Evolutionary conservation across 2,888 invertebrate species (phyloP).

Genomic region (Ptilodon capucinus): DNA sequence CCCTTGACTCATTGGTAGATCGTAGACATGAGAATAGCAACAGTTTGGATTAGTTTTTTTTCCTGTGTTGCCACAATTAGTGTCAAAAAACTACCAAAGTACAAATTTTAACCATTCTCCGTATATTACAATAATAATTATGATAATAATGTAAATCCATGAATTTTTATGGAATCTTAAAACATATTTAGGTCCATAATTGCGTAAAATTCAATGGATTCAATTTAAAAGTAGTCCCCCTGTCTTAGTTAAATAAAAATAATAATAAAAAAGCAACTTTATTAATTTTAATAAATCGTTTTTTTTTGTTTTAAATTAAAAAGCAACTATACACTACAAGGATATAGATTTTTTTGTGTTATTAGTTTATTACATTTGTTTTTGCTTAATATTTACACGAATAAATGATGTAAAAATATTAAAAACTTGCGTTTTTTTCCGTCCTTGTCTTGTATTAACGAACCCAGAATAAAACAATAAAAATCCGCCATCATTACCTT

Average conservation of each 20-base stretch:
- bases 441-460: too few species aligned
- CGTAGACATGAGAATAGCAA: too few species aligned
- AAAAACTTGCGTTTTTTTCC: background rate
- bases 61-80: background rate
- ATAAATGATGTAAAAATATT: conserved; percentile 12
- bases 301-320: conserved; percentile 49
- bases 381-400: conserved; percentile 70
- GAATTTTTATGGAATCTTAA: conserved; percentile 47
- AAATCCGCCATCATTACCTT: background rate
- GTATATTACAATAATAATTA: conserved; percentile 1
- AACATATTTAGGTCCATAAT: conserved; percentile 70
- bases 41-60: background rate
- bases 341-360: conserved; percentile 18
- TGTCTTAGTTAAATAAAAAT: conserved; percentile 35
- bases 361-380: too few species aligned
- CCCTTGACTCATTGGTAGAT: too few species aligned
- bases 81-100: background rate
- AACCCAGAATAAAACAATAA: background rate
- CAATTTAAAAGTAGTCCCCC: conserved; percentile 38
- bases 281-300: conserved; percentile 24
- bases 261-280: conserved; percentile 43
- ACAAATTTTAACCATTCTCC: background rate
- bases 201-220: conserved; percentile 62
- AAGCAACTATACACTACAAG: conserved; percentile 56
- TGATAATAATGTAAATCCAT: conserved; percentile 28